These are phyloP conservation scores for Phylloscopus trochilus DNA, from an alignment of 2,113 vertebrate genomes.

Conservation along the genomic window DNA sequence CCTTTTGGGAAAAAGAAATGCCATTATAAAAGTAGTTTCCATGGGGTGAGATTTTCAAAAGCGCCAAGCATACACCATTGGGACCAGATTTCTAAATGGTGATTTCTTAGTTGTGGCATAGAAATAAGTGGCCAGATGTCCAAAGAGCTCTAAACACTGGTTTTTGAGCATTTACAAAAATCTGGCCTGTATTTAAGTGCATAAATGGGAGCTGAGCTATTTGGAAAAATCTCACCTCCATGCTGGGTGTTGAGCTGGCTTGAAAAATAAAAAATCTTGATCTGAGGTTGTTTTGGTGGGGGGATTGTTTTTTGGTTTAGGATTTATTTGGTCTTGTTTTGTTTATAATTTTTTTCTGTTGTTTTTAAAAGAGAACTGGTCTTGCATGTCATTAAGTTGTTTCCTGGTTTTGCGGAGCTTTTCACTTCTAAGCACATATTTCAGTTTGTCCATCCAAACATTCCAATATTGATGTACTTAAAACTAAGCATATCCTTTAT, in stretches of 20 bases:
- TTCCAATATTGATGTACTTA: background rate
- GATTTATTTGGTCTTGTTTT: background rate
- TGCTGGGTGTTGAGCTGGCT: background rate
- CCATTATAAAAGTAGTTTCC: constrained; percentile 2
- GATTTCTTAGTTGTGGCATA: background rate
- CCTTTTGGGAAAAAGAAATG: background rate
- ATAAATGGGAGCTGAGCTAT: constrained; percentile 2
- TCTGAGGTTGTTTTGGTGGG: background rate
- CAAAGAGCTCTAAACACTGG: constrained; percentile 16
- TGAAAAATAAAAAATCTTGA: background rate
- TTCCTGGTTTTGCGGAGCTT: background rate
- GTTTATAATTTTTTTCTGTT: background rate
- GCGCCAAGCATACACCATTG: background rate
- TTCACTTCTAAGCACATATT: background rate
- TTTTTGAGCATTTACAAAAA: constrained; percentile 43
- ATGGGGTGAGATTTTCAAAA: constrained; percentile 21
- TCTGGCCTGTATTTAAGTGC: constrained; percentile 37
- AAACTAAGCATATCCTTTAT: background rate
- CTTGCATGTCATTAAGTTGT: background rate
- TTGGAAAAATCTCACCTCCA: constrained; percentile 24
- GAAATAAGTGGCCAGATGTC: constrained; percentile 58
- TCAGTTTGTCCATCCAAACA: background rate
- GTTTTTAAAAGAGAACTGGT: constrained; percentile 6
- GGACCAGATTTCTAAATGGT: constrained; percentile 48
- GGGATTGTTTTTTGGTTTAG: background rate